These are phyloP conservation scores for Mus spretus DNA, from an alignment of 2,797 vertebrate genomes.

Conservation along the genomic window DNA sequence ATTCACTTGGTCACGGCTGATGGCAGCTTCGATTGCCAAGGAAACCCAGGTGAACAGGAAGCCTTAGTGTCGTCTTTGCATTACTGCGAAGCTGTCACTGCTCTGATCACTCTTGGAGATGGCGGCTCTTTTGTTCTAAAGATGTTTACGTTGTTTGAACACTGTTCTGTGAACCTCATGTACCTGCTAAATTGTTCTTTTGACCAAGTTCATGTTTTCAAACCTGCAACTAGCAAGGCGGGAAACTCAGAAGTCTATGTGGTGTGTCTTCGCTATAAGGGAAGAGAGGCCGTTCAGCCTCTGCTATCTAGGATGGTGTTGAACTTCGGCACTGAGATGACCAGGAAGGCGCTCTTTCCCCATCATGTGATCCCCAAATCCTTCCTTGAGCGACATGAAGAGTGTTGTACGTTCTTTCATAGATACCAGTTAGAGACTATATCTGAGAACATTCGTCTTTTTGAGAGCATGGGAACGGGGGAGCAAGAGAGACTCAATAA, in stretches of 20 bases:
- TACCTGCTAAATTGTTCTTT: slow-evolving; percentile 96
- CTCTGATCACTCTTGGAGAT: slow-evolving; percentile 91
- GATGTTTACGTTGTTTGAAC: slow-evolving; percentile 98
- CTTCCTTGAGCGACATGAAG: slow-evolving; percentile 92
- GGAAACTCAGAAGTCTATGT: slow-evolving; percentile 98
- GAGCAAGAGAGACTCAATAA: slow-evolving; percentile 89
- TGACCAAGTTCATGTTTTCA: slow-evolving; percentile 93
- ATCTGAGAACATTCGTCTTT: slow-evolving; percentile 94
- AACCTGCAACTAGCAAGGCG: slow-evolving; percentile 98
- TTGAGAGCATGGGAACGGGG: slow-evolving; percentile 87
- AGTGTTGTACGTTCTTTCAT: slow-evolving; percentile 95
- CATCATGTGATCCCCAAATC: slow-evolving; percentile 88
- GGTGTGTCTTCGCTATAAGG: slow-evolving; percentile 92
- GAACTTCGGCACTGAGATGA: slow-evolving; percentile 92
- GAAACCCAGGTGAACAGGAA: slow-evolving; percentile 98
- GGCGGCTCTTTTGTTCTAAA: slow-evolving; percentile 97
- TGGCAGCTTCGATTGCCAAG: slow-evolving; percentile 99
- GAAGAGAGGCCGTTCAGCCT: slow-evolving; percentile 89
- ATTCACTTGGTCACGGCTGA: slow-evolving; percentile 97
- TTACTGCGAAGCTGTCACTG: slow-evolving; percentile 95
- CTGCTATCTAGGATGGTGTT: slow-evolving; percentile 94
- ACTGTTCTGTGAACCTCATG: slow-evolving; percentile 95
- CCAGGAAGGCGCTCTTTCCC: slow-evolving; percentile 92
- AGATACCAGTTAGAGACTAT: slow-evolving; percentile 94
- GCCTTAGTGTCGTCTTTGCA: slow-evolving; percentile 94